A percentile compares a stretch with the other conserved stretches of the same genome.
These are phyloP conservation scores for Eumacrocentrus americanus DNA, from an alignment of 2,888 invertebrate species.

Conservation along the genomic window DNA sequence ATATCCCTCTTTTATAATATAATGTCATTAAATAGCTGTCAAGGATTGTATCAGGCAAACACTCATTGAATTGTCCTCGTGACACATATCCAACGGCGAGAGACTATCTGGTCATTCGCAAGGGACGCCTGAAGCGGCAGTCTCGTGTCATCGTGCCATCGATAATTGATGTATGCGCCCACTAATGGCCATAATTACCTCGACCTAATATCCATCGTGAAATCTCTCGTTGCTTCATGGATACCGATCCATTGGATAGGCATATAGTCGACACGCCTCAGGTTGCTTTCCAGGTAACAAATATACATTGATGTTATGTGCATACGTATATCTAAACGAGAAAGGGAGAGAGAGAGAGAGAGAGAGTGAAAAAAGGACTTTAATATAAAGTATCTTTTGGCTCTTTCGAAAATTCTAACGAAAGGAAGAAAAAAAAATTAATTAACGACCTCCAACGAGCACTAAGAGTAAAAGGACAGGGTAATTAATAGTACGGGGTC, in stretches of 20 bases:
- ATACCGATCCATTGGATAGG: conserved; percentile 23
- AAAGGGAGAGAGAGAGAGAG: neutral
- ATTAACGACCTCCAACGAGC: conserved; percentile 35
- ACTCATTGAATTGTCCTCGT: neutral
- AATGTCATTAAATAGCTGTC: too few species aligned
- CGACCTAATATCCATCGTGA: conserved; percentile 53
- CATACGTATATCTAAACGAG: neutral
- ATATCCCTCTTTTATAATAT: too few species aligned
- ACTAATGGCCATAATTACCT: conserved; percentile 58
- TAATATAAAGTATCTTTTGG: conserved; percentile 6
- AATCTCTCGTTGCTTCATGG: conserved; percentile 43
- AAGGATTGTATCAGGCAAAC: too few species aligned
- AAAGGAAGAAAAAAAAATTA: conserved; percentile 31
- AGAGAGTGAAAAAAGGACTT: neutral
- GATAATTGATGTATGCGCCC: conserved; percentile 59
- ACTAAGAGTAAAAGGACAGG: conserved; percentile 26
- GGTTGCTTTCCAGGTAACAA: conserved; percentile 3
- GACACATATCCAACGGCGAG: neutral
- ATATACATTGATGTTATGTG: conserved; percentile 3
- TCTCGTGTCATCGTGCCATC: conserved; percentile 57
- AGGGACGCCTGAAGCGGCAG: conserved; percentile 48
- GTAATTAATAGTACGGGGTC: conserved; percentile 48
- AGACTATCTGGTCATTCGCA: conserved; percentile 45
- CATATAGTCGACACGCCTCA: conserved; percentile 28
- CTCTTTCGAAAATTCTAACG: conserved; percentile 11